Evolutionary conservation across 2,113 vertebrate species (phyloP).

Genomic region (Helogale parvula): DNA sequence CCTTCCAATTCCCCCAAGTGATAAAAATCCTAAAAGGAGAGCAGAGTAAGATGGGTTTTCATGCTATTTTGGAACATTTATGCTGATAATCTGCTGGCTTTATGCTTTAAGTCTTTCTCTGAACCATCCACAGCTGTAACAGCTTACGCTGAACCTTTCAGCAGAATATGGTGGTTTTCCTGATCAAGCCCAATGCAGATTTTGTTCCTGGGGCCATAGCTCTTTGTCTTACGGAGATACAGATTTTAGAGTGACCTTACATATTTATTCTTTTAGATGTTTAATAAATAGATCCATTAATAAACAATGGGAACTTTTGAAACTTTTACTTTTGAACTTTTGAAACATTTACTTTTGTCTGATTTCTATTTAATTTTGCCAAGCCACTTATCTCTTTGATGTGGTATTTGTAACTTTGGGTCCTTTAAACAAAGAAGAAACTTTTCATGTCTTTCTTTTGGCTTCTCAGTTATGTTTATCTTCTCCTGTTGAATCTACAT

Average conservation of each 20-base stretch:
- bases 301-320: neutral
- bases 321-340: neutral
- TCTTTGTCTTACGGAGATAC: neutral
- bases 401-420: constrained; percentile 43
- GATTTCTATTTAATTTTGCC: constrained; percentile 34
- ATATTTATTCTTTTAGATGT: neutral
- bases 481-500: neutral
- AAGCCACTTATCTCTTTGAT: constrained; percentile 57
- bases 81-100: neutral
- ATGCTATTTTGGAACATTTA: neutral
- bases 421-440: neutral
- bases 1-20: neutral
- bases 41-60: neutral
- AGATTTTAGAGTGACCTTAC: neutral
- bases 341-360: constrained; percentile 17
- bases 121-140: neutral
- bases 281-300: neutral
- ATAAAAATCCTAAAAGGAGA: neutral
- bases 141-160: neutral
- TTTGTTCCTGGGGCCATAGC: neutral
- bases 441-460: constrained; percentile 13
- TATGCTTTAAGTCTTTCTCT: neutral
- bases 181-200: neutral
- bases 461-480: constrained; percentile 23
- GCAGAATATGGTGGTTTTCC: neutral